Conservation (phyloP, 2,797 vertebrate species). For the Morus bassanus region DNA sequence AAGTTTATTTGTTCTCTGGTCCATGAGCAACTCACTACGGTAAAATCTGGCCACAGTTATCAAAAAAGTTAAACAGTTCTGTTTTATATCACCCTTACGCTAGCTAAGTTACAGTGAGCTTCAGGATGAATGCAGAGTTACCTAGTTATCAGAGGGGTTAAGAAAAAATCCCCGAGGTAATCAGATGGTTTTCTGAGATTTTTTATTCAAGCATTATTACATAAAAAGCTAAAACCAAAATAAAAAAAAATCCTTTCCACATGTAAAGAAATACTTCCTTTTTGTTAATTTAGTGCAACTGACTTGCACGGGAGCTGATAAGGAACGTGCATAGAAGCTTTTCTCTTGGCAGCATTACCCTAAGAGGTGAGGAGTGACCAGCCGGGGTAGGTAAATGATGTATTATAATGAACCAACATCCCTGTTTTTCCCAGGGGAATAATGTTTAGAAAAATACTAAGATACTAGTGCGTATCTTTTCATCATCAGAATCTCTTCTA, state of each 20-base stretch:
- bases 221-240: not conserved
- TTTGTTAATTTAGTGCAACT: not conserved
- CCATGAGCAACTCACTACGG: not conserved
- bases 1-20: constrained; percentile 24
- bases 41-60: constrained; percentile 1
- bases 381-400: not conserved
- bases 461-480: not conserved
- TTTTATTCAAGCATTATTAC: not conserved
- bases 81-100: not conserved
- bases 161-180: not conserved
- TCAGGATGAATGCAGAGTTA: not conserved
- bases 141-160: not conserved
- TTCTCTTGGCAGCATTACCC: not conserved
- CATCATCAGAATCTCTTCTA: not conserved
- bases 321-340: not conserved
- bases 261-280: not conserved
- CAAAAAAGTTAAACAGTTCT: not conserved
- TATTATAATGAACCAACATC: not conserved
- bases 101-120: not conserved
- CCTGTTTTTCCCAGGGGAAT: not conserved
- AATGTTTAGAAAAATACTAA: not conserved
- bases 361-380: not conserved
- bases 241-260: not conserved
- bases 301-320: not conserved
- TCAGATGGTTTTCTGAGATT: not conserved